Conservation (phyloP, 2,888 invertebrate species). For the Drosophila demipolita region DNA sequence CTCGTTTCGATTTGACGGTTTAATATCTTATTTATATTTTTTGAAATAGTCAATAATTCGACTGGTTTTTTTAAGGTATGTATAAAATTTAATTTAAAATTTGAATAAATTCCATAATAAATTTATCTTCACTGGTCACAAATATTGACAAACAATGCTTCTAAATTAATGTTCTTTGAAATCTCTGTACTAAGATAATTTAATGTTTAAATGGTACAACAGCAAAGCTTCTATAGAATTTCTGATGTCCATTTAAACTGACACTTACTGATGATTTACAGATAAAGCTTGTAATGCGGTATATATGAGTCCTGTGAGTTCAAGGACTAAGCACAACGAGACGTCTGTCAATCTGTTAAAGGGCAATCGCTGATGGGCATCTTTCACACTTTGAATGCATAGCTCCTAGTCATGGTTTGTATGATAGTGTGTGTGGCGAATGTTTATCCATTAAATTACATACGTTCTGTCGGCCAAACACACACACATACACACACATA, state of each 20-base stretch:
- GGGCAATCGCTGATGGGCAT: slow-evolving; percentile 47
- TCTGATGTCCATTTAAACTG: slow-evolving; percentile 27
- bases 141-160: background rate
- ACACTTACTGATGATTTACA: slow-evolving; percentile 16
- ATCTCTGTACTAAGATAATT: background rate
- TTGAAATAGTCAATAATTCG: background rate
- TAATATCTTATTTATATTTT: background rate
- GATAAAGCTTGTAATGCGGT: slow-evolving; percentile 26
- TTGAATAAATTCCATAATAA: too few species aligned
- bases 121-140: too few species aligned
- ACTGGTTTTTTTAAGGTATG: background rate
- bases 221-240: background rate
- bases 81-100: background rate
- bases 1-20: background rate
- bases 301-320: slow-evolving; percentile 2
- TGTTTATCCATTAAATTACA: slow-evolving; percentile 77
- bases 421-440: slow-evolving; percentile 44
- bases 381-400: slow-evolving; percentile 46
- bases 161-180: background rate
- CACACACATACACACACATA: background rate
- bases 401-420: slow-evolving; percentile 7
- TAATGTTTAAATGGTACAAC: background rate
- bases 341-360: slow-evolving; percentile 56
- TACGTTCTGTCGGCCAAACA: slow-evolving; percentile 20
- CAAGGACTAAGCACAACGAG: slow-evolving; percentile 8